Percentiles rank a stretch among this genome's conserved stretches.
These are phyloP conservation scores for Esox lucius DNA, from an alignment of 2,797 vertebrate species.

Conservation along the genomic window DNA sequence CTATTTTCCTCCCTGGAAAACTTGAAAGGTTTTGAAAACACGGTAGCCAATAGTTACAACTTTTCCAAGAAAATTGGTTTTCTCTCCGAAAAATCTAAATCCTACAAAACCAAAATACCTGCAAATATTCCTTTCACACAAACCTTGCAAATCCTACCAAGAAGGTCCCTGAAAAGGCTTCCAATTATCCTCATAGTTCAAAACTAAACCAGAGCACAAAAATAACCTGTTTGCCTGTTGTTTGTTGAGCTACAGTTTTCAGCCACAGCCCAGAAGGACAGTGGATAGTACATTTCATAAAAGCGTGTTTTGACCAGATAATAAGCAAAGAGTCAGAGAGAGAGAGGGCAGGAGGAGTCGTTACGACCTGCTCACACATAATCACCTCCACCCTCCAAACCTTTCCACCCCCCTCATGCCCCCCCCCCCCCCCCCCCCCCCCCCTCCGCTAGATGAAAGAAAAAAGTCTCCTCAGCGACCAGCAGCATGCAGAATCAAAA, in stretches of 20 bases:
- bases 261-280: conserved; percentile 33
- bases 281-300: background rate
- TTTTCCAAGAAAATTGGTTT: too few species aligned
- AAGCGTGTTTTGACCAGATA: conserved; percentile 52
- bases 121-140: conserved; percentile 51
- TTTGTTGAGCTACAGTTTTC: conserved; percentile 39
- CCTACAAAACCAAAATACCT: background rate
- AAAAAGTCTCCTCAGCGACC: conserved; percentile 41
- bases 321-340: conserved; percentile 44
- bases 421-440: background rate
- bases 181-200: conserved; percentile 39
- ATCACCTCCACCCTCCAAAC: conserved; percentile 61
- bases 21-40: too few species aligned
- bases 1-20: too few species aligned
- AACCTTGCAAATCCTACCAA: conserved; percentile 35
- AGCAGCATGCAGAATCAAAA: conserved; percentile 56
- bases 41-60: too few species aligned
- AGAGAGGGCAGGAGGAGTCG: conserved; percentile 50
- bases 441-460: conserved; percentile 63
- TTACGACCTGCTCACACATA: conserved; percentile 68
- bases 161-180: conserved; percentile 47
- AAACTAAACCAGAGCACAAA: conserved; percentile 33
- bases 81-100: background rate
- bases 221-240: conserved; percentile 39
- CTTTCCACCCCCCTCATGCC: conserved; percentile 38